Evolutionary conservation across 1,140 invertebrate genomes (phyloP).

Genomic region (Pteromalus puparum): DNA sequence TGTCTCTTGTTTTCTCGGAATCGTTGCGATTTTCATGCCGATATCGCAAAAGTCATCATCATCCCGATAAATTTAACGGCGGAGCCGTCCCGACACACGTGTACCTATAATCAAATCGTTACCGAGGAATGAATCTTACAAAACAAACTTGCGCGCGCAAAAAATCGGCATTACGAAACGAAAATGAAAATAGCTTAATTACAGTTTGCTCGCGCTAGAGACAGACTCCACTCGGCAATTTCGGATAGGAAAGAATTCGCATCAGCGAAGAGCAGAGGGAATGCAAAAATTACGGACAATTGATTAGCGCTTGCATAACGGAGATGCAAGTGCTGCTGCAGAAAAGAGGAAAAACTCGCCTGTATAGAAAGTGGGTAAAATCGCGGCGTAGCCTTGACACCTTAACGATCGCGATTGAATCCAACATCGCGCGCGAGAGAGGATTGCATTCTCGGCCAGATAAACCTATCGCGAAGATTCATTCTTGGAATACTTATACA

Average conservation of each 20-base stretch:
- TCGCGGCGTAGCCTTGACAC: conserved; percentile 46
- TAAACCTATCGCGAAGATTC: conserved; percentile 33
- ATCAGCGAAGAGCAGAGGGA: background rate
- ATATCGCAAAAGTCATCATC: background rate
- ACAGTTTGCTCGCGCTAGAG: background rate
- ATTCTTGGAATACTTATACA: conserved; percentile 29
- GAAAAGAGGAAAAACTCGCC: conserved; percentile 14
- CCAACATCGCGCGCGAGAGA: background rate
- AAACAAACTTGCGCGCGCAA: conserved; percentile 5
- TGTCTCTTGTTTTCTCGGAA: background rate
- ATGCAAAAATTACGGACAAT: conserved; percentile 44
- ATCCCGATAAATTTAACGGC: conserved; percentile 4
- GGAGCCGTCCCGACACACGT: background rate
- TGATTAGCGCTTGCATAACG: conserved; percentile 36
- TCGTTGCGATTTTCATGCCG: background rate
- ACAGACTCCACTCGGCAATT: background rate
- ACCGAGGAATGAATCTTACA: conserved; percentile 16
- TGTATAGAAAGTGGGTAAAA: conserved; percentile 45
- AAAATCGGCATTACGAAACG: conserved; percentile 3
- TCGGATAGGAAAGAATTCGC: background rate
- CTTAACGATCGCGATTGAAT: conserved; percentile 46
- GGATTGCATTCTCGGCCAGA: conserved; percentile 36
- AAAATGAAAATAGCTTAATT: background rate
- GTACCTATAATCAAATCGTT: conserved; percentile 19
- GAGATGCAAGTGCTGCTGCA: background rate